Conservation (phyloP, 2,113 vertebrate species). For the Parotia lawesii region DNA sequence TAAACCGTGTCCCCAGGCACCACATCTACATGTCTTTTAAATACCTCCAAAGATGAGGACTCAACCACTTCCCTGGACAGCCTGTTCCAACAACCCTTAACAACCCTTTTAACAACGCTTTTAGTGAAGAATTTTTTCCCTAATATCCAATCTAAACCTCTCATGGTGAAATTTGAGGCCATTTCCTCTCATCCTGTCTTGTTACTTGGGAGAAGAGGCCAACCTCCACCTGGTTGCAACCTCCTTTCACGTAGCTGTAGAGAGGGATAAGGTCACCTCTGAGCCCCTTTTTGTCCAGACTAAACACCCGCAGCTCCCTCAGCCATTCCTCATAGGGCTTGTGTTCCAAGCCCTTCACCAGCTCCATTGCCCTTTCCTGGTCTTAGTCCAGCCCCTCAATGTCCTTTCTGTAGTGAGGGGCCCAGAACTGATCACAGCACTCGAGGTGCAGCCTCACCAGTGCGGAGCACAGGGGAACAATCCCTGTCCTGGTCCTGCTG, state of each 20-base stretch:
- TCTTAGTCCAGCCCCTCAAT: accelerated
- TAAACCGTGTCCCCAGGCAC: not conserved
- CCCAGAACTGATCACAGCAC: accelerated
- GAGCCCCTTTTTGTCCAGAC: not conserved
- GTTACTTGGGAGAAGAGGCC: not conserved
- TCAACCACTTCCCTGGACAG: not conserved
- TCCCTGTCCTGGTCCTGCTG: not conserved
- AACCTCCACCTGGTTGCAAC: not conserved
- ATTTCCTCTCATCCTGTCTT: not conserved
- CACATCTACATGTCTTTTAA: not conserved
- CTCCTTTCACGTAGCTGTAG: not conserved
- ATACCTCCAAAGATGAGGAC: not conserved
- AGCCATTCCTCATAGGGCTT: accelerated
- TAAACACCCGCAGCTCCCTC: not conserved
- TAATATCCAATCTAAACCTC: not conserved
- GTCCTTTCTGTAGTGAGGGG: not conserved
- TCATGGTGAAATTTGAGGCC: not conserved
- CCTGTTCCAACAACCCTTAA: not conserved
- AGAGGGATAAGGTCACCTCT: not conserved
- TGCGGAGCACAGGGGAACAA: accelerated
- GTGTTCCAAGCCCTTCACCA: not conserved
- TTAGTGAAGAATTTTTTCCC: not conserved
- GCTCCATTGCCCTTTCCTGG: not conserved
- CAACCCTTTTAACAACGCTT: not conserved
- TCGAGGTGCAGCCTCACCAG: accelerated